Evolutionary conservation across 2,113 vertebrate genomes (phyloP), one percentile per base, ranked within the genome.

Genomic region (Neogale vison): DNA sequence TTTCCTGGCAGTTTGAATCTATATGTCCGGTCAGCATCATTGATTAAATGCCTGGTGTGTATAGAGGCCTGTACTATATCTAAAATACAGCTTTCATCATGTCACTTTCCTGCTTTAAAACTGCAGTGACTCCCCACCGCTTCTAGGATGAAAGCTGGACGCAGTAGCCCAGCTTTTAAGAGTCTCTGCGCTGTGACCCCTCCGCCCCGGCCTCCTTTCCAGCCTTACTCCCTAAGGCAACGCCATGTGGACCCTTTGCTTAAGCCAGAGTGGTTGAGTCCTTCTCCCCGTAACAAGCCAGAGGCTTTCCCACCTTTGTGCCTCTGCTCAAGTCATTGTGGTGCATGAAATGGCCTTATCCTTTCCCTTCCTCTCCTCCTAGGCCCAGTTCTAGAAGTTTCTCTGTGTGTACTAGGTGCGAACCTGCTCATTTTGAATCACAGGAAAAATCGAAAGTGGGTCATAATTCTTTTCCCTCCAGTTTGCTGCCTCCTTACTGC

Each of bases 1-100:
- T 97, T 98, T 98, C 90, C 95, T 98, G 90, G 95, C 84, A 97
- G 90, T 77, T 97, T 82, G 71, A 97, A 97, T 97, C 95, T 96
- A 21, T 98, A 84, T 83, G 72, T 96, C 95, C 3, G 1, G 76
- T 95, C 92, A 90, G 3, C 76, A 57, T 88, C 94, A 97, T 94
- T 96, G 97, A 97, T 96, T 96, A 98, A 93, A 77, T 96, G 87
- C 87, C 95, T 52, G 42, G 34, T 96, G 31, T 96, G 45, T 47
- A 61, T 9, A 93, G 61, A 93, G 65, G 81, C 36, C 63, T 10
- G 4, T 36, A 74, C 10, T 65, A 2, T 67, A 69, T 92, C 79
- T 95, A 59, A 95, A 86, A 84, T 94, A 82, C 0, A 55, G 90
- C 92, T 96, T 95, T 95, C n/a, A 82, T 95, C 69, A 39, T 26